Evolutionary conservation across 2,888 invertebrate species (phyloP).

Genomic region (Nematopogon swammerdamellus): DNA sequence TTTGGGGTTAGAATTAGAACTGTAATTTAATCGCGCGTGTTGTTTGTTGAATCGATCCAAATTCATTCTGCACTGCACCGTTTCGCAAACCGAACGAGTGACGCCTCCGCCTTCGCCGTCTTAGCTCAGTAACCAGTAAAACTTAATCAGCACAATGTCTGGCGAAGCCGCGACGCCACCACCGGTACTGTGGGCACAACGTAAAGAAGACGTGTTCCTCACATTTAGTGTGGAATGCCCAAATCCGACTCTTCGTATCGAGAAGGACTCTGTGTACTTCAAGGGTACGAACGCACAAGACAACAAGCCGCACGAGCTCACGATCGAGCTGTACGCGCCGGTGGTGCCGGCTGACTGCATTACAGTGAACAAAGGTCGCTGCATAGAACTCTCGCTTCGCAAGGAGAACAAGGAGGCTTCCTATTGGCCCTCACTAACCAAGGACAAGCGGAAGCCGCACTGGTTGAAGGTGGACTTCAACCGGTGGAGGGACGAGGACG

Average conservation of each 20-base stretch:
- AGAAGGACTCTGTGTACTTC: constrained; percentile 72
- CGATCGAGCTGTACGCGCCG: constrained; percentile 78
- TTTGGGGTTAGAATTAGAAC: background rate
- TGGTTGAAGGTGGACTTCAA: constrained; percentile 98
- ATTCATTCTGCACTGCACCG: too few species aligned
- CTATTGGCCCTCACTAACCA: constrained; percentile 87
- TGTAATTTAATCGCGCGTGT: background rate
- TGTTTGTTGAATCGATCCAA: background rate
- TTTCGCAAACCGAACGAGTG: too few species aligned
- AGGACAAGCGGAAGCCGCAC: constrained; percentile 86
- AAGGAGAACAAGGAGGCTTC: constrained; percentile 71
- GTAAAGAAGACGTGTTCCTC: constrained; percentile 76
- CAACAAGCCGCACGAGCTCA: constrained; percentile 82
- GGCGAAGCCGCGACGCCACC: constrained; percentile 64
- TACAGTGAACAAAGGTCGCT: constrained; percentile 68
- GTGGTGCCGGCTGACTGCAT: constrained; percentile 78
- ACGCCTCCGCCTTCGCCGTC: too few species aligned
- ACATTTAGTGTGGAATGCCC: constrained; percentile 91
- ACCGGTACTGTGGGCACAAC: constrained; percentile 92
- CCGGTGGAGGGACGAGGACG: constrained; percentile 97
- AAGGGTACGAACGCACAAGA: constrained; percentile 84
- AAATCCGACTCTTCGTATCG: constrained; percentile 77
- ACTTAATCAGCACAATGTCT: too few species aligned
- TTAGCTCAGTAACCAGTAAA: too few species aligned
- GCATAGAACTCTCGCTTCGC: constrained; percentile 69